These are phyloP conservation scores for Avahi laniger DNA, from an alignment of 2,797 vertebrate species.

Conservation along the genomic window DNA sequence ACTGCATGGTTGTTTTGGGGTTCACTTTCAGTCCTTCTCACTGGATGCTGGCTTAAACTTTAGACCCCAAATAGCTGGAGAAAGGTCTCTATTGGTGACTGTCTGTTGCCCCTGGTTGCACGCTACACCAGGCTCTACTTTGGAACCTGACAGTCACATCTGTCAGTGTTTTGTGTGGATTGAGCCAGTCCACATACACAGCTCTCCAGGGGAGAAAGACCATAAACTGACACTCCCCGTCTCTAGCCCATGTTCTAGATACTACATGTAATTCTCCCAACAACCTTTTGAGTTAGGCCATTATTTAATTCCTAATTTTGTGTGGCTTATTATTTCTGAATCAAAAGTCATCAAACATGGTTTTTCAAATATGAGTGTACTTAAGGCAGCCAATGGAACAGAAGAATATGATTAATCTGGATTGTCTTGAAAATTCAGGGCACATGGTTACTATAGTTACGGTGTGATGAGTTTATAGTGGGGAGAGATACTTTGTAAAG, in stretches of 20 bases:
- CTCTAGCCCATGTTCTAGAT: not conserved
- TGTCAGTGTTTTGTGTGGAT: not conserved
- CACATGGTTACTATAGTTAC: not conserved
- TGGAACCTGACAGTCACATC: not conserved
- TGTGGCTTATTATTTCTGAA: conserved; percentile 32
- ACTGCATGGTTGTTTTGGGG: not conserved
- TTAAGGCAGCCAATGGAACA: not conserved
- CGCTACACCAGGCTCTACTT: not conserved
- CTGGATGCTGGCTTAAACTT: not conserved
- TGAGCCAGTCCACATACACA: not conserved
- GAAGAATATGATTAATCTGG: not conserved
- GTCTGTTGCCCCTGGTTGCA: not conserved
- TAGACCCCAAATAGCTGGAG: not conserved
- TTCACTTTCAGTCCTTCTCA: not conserved
- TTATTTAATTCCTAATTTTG: conserved; percentile 12
- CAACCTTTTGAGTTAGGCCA: not conserved
- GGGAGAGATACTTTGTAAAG: not conserved
- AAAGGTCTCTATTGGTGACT: not conserved
- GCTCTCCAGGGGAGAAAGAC: not conserved
- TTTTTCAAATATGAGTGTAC: not conserved
- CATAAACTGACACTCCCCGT: not conserved
- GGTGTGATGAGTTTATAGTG: not conserved
- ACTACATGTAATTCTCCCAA: not conserved
- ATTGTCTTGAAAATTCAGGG: conserved; percentile 6
- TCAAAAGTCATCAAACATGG: not conserved